phyloP scores from a whole-genome alignment of 2,797 vertebrate genomes.

The Hippopotamyrus pictus region DNA sequence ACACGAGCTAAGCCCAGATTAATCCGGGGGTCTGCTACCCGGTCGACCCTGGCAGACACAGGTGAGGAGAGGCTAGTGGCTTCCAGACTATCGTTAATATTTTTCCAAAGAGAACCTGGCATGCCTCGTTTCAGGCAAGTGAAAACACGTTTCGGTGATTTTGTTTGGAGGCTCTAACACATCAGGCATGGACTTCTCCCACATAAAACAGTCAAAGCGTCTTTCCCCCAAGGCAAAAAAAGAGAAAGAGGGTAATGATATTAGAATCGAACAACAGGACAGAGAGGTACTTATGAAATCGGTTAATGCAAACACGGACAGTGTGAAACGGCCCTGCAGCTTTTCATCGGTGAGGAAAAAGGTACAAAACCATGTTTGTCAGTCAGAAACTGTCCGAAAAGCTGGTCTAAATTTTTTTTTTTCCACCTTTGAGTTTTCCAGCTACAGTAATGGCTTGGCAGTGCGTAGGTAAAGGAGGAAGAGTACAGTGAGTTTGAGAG shows the following conservation, averaged over 20 bases:
- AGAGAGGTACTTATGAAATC: constrained; percentile 57
- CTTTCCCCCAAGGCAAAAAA: constrained; percentile 40
- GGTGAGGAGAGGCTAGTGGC: constrained; percentile 35
- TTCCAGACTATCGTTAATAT: constrained; percentile 41
- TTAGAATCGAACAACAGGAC: constrained; percentile 61
- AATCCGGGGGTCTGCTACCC: constrained; percentile 30
- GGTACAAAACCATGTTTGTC: background rate
- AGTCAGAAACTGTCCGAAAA: background rate
- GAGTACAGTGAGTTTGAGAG: constrained; percentile 29
- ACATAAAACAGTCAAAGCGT: constrained; percentile 44
- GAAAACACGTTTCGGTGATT: constrained; percentile 56
- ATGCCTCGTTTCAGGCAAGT: constrained; percentile 53
- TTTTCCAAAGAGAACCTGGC: constrained; percentile 40
- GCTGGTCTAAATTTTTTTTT: constrained; percentile 50
- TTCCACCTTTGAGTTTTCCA: constrained; percentile 33
- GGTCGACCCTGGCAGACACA: constrained; percentile 27
- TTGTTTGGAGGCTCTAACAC: constrained; percentile 46
- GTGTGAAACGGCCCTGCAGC: background rate
- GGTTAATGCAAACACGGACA: constrained; percentile 60
- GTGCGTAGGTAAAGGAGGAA: constrained; percentile 24
- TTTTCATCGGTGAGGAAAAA: background rate
- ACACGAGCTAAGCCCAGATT: constrained; percentile 15
- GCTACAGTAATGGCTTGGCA: constrained; percentile 32
- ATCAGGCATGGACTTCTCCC: constrained; percentile 49
- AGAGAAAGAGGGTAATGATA: constrained; percentile 61